A percentile compares a stretch with the other conserved stretches of the same genome.
These are phyloP conservation scores for Cancer borealis DNA, from an alignment of 2,888 invertebrate species.

Conservation along the genomic window DNA sequence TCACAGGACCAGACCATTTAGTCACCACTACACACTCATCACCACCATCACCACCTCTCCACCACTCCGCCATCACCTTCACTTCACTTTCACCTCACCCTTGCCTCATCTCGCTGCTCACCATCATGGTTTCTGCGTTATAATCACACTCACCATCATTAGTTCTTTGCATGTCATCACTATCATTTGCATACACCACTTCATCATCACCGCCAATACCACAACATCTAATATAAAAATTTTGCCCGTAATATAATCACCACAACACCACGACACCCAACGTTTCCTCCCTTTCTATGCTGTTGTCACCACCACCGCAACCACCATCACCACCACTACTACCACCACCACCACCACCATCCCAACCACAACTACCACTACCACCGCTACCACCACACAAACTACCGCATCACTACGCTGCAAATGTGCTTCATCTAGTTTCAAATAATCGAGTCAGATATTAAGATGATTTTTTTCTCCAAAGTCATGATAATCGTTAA, in stretches of 20 bases:
- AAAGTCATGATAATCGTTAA: background rate
- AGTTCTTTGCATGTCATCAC: constrained; percentile 27
- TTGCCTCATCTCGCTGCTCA: background rate
- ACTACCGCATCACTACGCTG: background rate
- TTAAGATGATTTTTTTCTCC: background rate
- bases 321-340: background rate
- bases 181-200: background rate
- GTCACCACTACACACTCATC: background rate
- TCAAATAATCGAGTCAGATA: background rate
- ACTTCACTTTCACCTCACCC: background rate
- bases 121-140: background rate
- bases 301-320: constrained; percentile 7
- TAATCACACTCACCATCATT: background rate
- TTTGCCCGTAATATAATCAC: background rate
- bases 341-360: background rate
- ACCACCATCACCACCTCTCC: background rate
- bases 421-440: background rate
- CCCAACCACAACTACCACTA: background rate
- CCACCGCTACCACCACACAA: background rate
- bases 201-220: background rate
- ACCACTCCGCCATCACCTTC: background rate
- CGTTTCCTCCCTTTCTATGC: background rate
- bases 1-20: background rate
- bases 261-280: background rate
- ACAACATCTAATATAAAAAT: background rate